A percentile compares a stretch with the other conserved stretches of the same genome.
Conservation (phyloP, 2,113 vertebrate genomes). For the Aldabrachelys gigantea region DNA sequence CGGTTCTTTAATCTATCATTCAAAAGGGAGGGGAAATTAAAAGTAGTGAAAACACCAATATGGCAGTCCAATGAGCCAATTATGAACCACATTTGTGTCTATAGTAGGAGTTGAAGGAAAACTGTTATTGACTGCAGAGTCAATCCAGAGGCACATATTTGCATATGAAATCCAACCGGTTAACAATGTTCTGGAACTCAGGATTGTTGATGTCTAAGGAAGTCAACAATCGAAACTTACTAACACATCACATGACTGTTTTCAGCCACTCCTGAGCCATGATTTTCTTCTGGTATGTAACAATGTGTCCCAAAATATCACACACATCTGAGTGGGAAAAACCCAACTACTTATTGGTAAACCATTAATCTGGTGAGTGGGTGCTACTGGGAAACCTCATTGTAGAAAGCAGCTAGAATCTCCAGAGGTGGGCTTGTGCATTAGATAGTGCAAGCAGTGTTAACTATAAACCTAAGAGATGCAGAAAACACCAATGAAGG, state of each 20-base stretch:
- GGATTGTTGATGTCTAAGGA: background rate
- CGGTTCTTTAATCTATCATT: background rate
- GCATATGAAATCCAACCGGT: background rate
- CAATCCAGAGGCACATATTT: accelerated
- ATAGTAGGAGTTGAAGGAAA: background rate
- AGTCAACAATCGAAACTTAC: background rate
- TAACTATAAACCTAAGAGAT: background rate
- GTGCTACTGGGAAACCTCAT: background rate
- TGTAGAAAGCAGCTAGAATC: background rate
- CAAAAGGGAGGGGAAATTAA: background rate
- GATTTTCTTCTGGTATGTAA: background rate
- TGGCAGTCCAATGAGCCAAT: background rate
- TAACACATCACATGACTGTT: background rate
- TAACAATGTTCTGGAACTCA: background rate
- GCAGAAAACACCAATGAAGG: slow-evolving; percentile 56
- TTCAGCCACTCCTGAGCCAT: background rate
- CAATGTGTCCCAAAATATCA: background rate
- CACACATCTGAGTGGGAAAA: background rate
- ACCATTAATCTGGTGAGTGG: background rate
- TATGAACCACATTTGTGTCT: background rate
- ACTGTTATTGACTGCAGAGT: background rate
- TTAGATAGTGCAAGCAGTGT: background rate
- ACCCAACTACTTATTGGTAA: background rate
- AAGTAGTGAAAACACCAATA: background rate
- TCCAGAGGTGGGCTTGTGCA: background rate